Evolutionary conservation across 2,888 invertebrate species (phyloP), one percentile per base, ranked within the genome.

Genomic region (Tetheella fluctuosa): DNA sequence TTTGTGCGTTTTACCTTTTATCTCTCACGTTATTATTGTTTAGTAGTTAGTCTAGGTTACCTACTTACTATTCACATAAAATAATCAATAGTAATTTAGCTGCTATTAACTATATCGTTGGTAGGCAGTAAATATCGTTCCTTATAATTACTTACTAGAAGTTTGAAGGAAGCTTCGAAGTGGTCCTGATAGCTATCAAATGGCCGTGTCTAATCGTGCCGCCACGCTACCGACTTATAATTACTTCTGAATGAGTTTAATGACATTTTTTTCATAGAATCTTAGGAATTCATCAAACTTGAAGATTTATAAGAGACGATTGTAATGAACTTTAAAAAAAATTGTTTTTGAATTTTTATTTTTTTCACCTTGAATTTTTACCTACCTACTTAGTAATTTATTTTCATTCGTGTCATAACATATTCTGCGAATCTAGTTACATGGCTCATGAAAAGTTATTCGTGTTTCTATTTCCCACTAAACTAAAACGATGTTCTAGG

Each of bases 201-300:
- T 77, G 76, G 76, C 71, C 70, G 70, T 61, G 71, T 76, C 76
- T 82, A 81, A 84, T 81, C 74, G 76, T 67, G 70, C 68, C 63
- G 60, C 71, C 69, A 71, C 64, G 68, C 68, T 72, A 68, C 68
- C 65, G 73, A 80, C 75, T 81, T 79, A 72, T 83, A 84, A 84
- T 83, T 81, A 83, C 79, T 85, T 81, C 67, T 59, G 73, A 84
- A 84, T 79, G 71, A 84, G 79, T 84, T 82, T 82, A 79, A 81
- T 79, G 79, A 75, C 73, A 74, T 76, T 76, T 79, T 83, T 82
- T 79, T 23, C 37, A 12, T 13, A 62, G 55, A 61, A 64, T 65
- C 48, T 58, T 25, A 57, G 52, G 64, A 66, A 68, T 4, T 25
- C 2, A 25, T 42, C 23, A 20, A 48, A 39, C 42, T 48, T 57